Conservation (phyloP, 1,140 invertebrate genomes). For the Ruditapes philippinarum region DNA sequence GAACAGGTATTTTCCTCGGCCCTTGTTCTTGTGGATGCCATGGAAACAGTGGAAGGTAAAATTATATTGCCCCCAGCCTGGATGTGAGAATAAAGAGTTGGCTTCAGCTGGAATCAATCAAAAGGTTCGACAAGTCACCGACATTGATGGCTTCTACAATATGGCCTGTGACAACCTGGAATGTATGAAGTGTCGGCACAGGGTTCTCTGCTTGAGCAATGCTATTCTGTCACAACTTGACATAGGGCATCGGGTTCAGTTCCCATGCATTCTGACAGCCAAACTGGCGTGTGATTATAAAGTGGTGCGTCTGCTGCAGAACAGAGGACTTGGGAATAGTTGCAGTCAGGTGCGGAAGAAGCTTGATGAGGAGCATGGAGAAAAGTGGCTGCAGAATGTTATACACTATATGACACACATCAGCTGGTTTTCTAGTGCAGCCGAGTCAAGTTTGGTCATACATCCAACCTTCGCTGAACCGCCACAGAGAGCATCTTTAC, state of each 20-base stretch:
- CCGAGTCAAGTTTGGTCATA: not conserved
- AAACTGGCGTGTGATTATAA: slow-evolving; percentile 10
- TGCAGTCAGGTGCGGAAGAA: slow-evolving; percentile 2
- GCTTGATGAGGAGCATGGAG: slow-evolving; percentile 35
- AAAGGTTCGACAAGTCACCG: not conserved
- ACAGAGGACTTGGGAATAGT: slow-evolving; percentile 49
- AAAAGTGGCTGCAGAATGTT: not conserved
- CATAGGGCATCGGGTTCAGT: not conserved
- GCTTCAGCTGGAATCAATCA: not conserved
- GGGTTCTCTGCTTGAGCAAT: slow-evolving; percentile 32
- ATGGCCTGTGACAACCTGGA: slow-evolving; percentile 15
- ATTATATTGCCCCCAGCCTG: not conserved
- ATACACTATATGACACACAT: slow-evolving; percentile 43
- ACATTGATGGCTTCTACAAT: not conserved
- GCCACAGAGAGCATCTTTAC: not conserved
- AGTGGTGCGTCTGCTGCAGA: not conserved
- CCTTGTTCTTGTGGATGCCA: slow-evolving; percentile 28
- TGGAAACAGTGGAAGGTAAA: not conserved
- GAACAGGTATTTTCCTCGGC: slow-evolving; percentile 10
- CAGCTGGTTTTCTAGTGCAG: not conserved
- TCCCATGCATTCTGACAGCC: slow-evolving; percentile 15
- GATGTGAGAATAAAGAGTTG: not conserved
- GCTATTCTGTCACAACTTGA: slow-evolving; percentile 25
- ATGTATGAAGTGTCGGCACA: slow-evolving; percentile 17
- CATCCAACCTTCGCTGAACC: not conserved